Percentiles rank a stretch among this genome's conserved stretches.
These are phyloP conservation scores for Lordiphosa andalusiaca DNA, from an alignment of 2,888 invertebrate genomes.

Conservation along the genomic window DNA sequence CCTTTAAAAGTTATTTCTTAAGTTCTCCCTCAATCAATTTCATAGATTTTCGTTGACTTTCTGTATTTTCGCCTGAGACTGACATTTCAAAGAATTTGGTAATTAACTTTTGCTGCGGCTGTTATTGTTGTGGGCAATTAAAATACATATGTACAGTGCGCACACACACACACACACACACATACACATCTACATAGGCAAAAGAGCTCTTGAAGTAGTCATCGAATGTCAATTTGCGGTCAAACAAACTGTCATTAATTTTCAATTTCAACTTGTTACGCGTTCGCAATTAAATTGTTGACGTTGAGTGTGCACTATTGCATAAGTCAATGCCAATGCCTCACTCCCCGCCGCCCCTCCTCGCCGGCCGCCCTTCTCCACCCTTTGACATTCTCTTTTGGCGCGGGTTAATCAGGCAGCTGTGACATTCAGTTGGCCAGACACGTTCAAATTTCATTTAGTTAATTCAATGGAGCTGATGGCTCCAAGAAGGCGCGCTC, in stretches of 20 bases:
- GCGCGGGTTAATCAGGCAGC: conserved; percentile 47
- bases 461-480: conserved; percentile 60
- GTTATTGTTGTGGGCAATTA: conserved; percentile 1
- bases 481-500: background rate
- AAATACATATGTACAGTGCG: background rate
- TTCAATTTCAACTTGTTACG: conserved; percentile 40
- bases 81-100: no score
- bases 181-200: conserved; percentile 17
- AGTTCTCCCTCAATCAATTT: no score
- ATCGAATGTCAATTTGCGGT: conserved; percentile 38
- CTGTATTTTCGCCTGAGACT: no score
- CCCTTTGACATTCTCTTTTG: conserved; percentile 10
- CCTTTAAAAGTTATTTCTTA: no score
- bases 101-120: no score
- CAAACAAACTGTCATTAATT: conserved; percentile 39
- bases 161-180: conserved; percentile 1
- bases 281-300: conserved; percentile 55
- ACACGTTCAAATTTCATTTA: conserved; percentile 70
- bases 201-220: conserved; percentile 17
- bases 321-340: conserved; percentile 1
- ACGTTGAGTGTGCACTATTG: conserved; percentile 23
- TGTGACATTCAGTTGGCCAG: conserved; percentile 14
- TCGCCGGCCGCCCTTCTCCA: background rate
- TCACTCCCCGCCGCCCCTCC: background rate
- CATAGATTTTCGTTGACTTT: no score